Base-by-base conservation (phyloP, 2,888 invertebrate genomes). In the Steromphala cineraria region DNA sequence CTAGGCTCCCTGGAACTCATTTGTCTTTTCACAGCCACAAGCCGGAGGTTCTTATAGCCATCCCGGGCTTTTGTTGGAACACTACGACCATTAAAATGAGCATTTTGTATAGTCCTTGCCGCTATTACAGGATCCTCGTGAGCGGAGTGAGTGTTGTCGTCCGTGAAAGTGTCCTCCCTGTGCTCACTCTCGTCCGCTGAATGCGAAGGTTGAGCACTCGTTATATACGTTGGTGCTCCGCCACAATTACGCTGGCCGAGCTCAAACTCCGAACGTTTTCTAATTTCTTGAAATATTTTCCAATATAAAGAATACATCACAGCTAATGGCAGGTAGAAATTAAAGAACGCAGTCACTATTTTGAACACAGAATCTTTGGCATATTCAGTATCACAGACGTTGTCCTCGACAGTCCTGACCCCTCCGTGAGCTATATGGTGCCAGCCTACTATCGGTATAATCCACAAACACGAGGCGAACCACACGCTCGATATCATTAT, bases 341-440 rank as follows among this genome's bases (percentile, higher is more conserved):
- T 94, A 80, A 94, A 92, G 46, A 94, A 93, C n/a, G 94, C 94
- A 2, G 94, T 94, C 10, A 94, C 92, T 3, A 94, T 90, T 87
- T 94, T 94, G 84, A 94, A 93, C 8, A 91, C 89, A 1, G 93
- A 93, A 83, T 94, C 93, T 75, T 92, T 93, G 3, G 94, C 94
- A 85, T 94, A 94, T 86, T 94, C 94, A 0, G 94, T 94, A 82
- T 94, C 94, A 86, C 94, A 94, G 0, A 92, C 93, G 67, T 93
- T 86, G 0, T 87, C 84, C 0, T 90, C 90, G 52, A 91, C 88
- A 71, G 91, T 89, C 31, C 93, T 82, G 0, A 88, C 84, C 2
- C 93, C 93, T 0, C 85, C 85, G 81, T 91, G 88, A 40, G 90
- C 90, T 78, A 94, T 90, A 86, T 92, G 91, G 84, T 94, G 94